phyloP scores from a whole-genome alignment of 2,888 invertebrate genomes.

The Dryadula phaetusa region DNA sequence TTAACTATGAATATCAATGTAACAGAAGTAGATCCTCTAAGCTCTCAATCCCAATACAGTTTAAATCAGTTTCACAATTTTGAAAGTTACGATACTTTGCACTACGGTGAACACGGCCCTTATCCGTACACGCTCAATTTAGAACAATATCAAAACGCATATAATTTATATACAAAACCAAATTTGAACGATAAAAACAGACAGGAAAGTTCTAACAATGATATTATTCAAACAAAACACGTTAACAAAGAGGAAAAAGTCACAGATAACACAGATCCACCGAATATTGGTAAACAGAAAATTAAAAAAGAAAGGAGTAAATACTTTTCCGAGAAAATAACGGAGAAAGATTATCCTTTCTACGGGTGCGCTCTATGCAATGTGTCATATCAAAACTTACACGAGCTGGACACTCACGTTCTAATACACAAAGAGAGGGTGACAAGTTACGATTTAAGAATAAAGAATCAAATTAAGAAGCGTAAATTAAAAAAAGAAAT shows the following conservation, averaged over 20 bases:
- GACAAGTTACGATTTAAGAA: slow-evolving; percentile 71
- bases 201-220: slow-evolving; percentile 1
- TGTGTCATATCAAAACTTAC: slow-evolving; percentile 59
- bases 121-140: slow-evolving; percentile 37
- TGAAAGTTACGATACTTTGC: slow-evolving; percentile 37
- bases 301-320: slow-evolving; percentile 58
- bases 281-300: slow-evolving; percentile 47
- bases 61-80: slow-evolving; percentile 53
- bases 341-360: slow-evolving; percentile 66
- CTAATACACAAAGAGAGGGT: slow-evolving; percentile 69
- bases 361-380: slow-evolving; percentile 75
- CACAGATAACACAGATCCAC: slow-evolving; percentile 39
- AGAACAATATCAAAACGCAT: slow-evolving; percentile 36
- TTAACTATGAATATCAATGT: slow-evolving; percentile 56
- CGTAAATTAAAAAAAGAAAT: slow-evolving; percentile 66
- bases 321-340: slow-evolving; percentile 71
- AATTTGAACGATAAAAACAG: neutral
- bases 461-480: slow-evolving; percentile 65
- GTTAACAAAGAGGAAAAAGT: slow-evolving; percentile 22
- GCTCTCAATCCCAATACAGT: slow-evolving; percentile 53
- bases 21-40: slow-evolving; percentile 66
- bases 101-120: slow-evolving; percentile 20
- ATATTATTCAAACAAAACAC: neutral
- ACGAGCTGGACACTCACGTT: slow-evolving; percentile 69
- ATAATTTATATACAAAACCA: slow-evolving; percentile 31